Base-by-base conservation (phyloP, 2,797 vertebrate genomes). In the Labeo calbasu region DNA sequence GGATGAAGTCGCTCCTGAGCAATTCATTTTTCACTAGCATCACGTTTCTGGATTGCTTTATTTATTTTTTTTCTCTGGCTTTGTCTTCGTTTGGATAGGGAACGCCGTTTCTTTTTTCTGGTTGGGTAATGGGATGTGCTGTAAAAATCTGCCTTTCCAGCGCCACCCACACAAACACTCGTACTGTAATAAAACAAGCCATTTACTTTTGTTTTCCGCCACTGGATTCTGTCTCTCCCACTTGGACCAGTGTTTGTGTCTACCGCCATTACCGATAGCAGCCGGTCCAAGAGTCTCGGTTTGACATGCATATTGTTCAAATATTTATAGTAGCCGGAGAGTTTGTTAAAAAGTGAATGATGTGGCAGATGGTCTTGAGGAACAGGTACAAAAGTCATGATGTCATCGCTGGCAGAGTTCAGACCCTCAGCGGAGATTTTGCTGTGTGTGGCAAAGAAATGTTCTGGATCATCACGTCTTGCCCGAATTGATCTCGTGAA, bases 181-280 rank as follows among this genome's bases (percentile, higher is more conserved):
- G 81, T 86, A 90, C 85, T 87, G 91, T 91, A 93, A 93, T 93
- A 93, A 93, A 93, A 93, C 69, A 72, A 90, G 92, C 89, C 90
- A 89, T 94, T 93, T 91, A 93, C 91, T 91, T 91, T 92, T 89
- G 91, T 91, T 93, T 92, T 91, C 92, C 90, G 85, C 90, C 83
- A 82, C 88, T 82, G 87, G 87, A 86, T 89, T 90, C 83, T 40
- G 81, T 85, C 87, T 86, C 81, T 84, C 84, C 87, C 81, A 61
- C 87, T 88, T 81, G 70, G 72, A 55, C 77, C 82, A 6, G 36
- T 11, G 70, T 84, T 82, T 78, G 68, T 78, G 59, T 84, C 81
- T 72, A 28, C 40, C n/a, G 46, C 71, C 17, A 55, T 78, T 80
- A 78, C 76, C 55, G 82, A 79, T 51, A 77, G 78, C 69, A 59